Base-by-base conservation (phyloP, 2,888 invertebrate species). In the Altica lythri region DNA sequence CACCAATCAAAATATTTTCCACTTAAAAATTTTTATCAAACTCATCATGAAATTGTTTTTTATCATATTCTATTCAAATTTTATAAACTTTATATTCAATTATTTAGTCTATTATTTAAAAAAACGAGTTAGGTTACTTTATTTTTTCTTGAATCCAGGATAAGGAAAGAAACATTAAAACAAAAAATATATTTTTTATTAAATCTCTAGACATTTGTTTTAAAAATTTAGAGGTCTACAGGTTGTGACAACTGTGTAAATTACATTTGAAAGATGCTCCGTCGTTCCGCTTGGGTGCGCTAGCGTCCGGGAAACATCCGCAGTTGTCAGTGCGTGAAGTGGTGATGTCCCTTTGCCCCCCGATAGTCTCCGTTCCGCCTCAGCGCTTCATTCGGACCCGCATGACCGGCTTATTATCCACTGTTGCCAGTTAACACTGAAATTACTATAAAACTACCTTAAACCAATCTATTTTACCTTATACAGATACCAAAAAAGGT, bases 291-390 rank as follows among this genome's bases (percentile, higher is more conserved):
- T 67, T 70, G 65, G 65, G 56, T 66, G 68, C 63, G 61, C 66
- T 58, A 62, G 67, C 69, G 69, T 71, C 72, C 71, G 72, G 72
- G 71, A 71, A 70, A 65, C 69, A 66, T 63, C 59, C 58, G 63
- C 58, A 70, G 68, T 69, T 68, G 71, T 66, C 67, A 66, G 70
- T 63, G 69, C 72, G 69, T 69, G 68, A 71, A 70, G 66, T 46
- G 62, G 56, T 54, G 66, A 62, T 60, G 63, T 66, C 64, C 62
- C 61, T 59, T 56, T 35, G 50, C 35, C 46, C 57, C 55, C 38
- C 50, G 45, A 44, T 53, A 44, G 44, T 55, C 56, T 49, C 45
- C 55, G 65, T 64, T 62, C 47, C 60, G 63, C 62, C 55, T 52
- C 62, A 63, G 55, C 56, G 62, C 57, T 40, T 55, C 35, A 16